Percentiles rank a stretch among this genome's conserved stretches.
These are phyloP conservation scores for Characodon lateralis DNA, from an alignment of 2,797 vertebrate species.

Conservation along the genomic window DNA sequence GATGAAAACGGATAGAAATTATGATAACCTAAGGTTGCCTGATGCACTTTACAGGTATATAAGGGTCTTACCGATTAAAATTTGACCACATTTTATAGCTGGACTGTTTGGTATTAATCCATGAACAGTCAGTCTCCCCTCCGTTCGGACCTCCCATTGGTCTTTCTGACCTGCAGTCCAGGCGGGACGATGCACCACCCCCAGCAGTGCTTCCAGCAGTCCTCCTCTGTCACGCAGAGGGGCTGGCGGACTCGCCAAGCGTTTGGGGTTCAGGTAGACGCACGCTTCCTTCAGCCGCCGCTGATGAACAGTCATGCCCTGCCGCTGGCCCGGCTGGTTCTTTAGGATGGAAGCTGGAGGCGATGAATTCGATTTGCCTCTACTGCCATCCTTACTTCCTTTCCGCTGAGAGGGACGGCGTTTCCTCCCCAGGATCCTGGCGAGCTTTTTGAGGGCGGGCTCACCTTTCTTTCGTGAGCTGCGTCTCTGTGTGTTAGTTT, in stretches of 20 bases:
- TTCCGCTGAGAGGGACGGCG: constrained; percentile 75
- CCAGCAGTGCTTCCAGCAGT: constrained; percentile 89
- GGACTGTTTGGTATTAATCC: constrained; percentile 89
- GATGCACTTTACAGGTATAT: neutral
- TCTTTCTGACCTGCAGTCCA: constrained; percentile 75
- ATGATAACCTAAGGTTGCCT: neutral
- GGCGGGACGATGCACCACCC: constrained; percentile 86
- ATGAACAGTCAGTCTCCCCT: constrained; percentile 87
- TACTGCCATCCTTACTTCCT: constrained; percentile 63
- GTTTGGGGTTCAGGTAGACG: constrained; percentile 92
- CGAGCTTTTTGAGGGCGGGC: constrained; percentile 84
- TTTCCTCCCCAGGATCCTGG: constrained; percentile 88
- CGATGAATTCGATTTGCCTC: constrained; percentile 39
- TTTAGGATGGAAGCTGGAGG: constrained; percentile 91
- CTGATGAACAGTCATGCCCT: constrained; percentile 79
- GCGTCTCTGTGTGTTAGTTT: constrained; percentile 71
- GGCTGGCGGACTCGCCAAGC: constrained; percentile 66
- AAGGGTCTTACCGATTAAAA: constrained; percentile 88
- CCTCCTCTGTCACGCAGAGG: constrained; percentile 73
- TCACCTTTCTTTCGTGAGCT: constrained; percentile 73
- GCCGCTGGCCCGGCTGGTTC: constrained; percentile 80
- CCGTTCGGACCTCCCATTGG: constrained; percentile 48
- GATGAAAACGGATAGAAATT: neutral
- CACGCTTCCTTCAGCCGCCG: constrained; percentile 87
- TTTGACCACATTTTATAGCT: constrained; percentile 88